Evolutionary conservation across 2,888 invertebrate species (phyloP).

Genomic region (Rhaphigaster nebulosa): DNA sequence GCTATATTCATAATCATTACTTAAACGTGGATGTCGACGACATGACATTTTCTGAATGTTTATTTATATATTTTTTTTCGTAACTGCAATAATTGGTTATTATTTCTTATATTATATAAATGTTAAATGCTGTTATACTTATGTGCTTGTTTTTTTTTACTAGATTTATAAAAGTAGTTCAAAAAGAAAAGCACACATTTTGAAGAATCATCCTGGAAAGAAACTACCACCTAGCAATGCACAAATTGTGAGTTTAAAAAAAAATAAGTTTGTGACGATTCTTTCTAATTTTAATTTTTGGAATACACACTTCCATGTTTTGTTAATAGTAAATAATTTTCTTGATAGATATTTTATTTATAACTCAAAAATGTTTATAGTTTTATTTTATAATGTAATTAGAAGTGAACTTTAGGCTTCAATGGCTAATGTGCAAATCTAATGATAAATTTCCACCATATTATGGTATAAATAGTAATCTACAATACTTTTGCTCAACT

Average conservation of each 20-base stretch:
- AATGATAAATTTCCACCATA: background rate
- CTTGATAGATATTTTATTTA: no score
- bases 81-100: background rate
- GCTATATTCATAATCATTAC: no score
- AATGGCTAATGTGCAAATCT: background rate
- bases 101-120: background rate
- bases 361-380: background rate
- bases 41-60: background rate
- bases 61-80: no score
- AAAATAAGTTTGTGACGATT: background rate
- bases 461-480: no score
- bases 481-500: no score
- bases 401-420: background rate
- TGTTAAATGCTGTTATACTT: background rate
- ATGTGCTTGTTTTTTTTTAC: slow-evolving; percentile 58
- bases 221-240: slow-evolving; percentile 72
- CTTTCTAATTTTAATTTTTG: background rate
- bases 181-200: slow-evolving; percentile 85
- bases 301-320: background rate
- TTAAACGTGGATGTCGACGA: no score
- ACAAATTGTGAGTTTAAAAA: slow-evolving; percentile 66
- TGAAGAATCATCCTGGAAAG: slow-evolving; percentile 86
- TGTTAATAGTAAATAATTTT: no score
- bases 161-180: slow-evolving; percentile 85
- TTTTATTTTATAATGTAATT: background rate